Conservation (phyloP, 53 echinoderm and acorn worm species). For the Echinarachnius parma region DNA sequence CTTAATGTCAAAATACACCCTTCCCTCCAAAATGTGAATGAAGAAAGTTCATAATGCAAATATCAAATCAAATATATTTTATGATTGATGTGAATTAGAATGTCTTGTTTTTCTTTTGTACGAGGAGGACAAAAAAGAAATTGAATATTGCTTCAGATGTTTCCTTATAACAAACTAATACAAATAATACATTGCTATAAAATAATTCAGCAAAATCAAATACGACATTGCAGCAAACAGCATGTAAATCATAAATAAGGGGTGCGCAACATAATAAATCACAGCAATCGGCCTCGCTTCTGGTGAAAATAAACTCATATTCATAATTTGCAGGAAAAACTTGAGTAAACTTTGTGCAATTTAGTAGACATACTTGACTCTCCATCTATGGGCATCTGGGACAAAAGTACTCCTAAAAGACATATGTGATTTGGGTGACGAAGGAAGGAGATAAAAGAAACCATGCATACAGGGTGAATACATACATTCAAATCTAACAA, state of each 20-base stretch:
- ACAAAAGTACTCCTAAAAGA: conserved; percentile 35
- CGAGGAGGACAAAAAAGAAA: too few species aligned
- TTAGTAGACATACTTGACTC: conserved; percentile 35
- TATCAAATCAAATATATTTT: too few species aligned
- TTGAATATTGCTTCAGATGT: too few species aligned
- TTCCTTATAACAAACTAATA: too few species aligned
- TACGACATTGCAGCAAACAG: background rate
- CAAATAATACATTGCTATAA: too few species aligned
- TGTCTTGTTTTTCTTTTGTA: too few species aligned
- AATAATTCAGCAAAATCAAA: background rate
- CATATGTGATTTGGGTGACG: background rate
- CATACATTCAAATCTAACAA: too few species aligned
- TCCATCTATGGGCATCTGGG: conserved; percentile 34
- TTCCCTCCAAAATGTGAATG: too few species aligned
- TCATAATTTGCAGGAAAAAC: background rate
- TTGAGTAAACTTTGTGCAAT: too few species aligned
- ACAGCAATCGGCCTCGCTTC: conserved; percentile 10
- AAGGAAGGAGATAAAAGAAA: background rate
- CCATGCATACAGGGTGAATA: conserved; percentile 19
- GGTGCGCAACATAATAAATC: conserved; percentile 20
- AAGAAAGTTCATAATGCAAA: too few species aligned
- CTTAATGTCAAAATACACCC: too few species aligned
- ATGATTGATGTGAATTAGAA: too few species aligned
- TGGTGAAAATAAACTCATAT: background rate
- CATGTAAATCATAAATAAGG: background rate